phyloP scores from a whole-genome alignment of 1,140 invertebrate species.

The Chlorops oryzae region DNA sequence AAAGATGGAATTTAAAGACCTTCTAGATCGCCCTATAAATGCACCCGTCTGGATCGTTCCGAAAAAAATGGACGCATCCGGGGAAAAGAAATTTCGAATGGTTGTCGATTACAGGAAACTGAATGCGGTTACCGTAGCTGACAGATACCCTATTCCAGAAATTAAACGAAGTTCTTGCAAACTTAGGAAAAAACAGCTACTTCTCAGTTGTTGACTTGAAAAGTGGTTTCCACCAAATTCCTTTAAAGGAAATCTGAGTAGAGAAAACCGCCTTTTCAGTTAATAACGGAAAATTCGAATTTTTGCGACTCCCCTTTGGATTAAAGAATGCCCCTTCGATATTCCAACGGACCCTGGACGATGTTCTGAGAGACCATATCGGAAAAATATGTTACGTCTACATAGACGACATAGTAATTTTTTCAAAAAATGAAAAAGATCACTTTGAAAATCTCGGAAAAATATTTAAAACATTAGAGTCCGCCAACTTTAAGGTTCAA shows the following conservation, averaged over 20 bases:
- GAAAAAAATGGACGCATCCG: neutral
- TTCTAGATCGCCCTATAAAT: slow-evolving; percentile 1
- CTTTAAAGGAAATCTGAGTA: too few relatives aligned
- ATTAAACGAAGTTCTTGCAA: neutral
- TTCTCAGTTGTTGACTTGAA: neutral
- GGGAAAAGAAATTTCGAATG: slow-evolving; percentile 1
- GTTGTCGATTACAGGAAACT: too few relatives aligned
- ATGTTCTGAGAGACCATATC: neutral
- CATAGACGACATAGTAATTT: too few relatives aligned
- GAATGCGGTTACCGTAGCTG: too few relatives aligned
- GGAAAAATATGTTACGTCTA: too few relatives aligned
- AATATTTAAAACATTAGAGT: neutral
- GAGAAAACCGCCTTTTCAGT: slow-evolving; percentile 1
- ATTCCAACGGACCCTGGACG: slow-evolving; percentile 1
- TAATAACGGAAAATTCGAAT: too few relatives aligned
- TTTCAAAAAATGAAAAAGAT: neutral
- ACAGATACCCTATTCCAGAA: neutral
- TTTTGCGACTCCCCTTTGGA: too few relatives aligned
- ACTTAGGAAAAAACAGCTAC: neutral
- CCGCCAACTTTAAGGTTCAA: slow-evolving; percentile 1
- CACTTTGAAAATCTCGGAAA: neutral
- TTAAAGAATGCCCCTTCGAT: too few relatives aligned
- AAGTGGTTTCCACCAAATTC: too few relatives aligned
- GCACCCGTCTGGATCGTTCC: neutral
- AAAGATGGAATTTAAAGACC: neutral